Percentiles rank a stretch among this genome's conserved stretches.
Evolutionary conservation across 2,888 invertebrate genomes (phyloP).

Genomic region (Brenthis hecate): DNA sequence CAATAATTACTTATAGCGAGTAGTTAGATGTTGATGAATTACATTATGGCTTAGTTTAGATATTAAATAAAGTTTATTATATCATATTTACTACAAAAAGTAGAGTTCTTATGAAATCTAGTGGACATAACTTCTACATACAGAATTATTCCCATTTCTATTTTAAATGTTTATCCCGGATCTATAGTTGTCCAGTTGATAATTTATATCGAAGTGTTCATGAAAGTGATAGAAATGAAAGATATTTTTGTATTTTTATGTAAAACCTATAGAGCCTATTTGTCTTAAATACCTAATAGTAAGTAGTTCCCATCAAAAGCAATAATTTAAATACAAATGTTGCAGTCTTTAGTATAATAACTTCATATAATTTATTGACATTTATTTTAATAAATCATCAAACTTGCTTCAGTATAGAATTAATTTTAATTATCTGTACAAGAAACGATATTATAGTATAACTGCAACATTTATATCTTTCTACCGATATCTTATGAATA

Average conservation of each 20-base stretch:
- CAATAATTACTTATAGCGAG: slow-evolving; percentile 51
- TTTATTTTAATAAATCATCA: neutral
- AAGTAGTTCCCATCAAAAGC: slow-evolving; percentile 54
- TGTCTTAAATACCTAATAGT: slow-evolving; percentile 44
- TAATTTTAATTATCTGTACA: slow-evolving; percentile 3
- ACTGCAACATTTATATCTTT: slow-evolving; percentile 26
- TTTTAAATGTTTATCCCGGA: slow-evolving; percentile 43
- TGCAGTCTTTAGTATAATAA: slow-evolving; percentile 23
- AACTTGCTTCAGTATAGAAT: neutral
- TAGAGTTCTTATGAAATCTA: slow-evolving; percentile 62
- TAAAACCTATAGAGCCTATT: slow-evolving; percentile 57
- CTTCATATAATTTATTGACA: slow-evolving; percentile 7
- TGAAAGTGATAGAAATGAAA: slow-evolving; percentile 72
- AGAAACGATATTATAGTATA: slow-evolving; percentile 10
- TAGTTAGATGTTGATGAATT: slow-evolving; percentile 72
- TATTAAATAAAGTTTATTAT: slow-evolving; percentile 41
- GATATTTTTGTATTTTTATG: slow-evolving; percentile 77
- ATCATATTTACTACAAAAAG: slow-evolving; percentile 57
- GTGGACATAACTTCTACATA: slow-evolving; percentile 38
- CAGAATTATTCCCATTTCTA: slow-evolving; percentile 46
- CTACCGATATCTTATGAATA: slow-evolving; percentile 29
- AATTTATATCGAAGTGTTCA: slow-evolving; percentile 77
- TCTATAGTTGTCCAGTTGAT: slow-evolving; percentile 68
- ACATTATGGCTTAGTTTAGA: slow-evolving; percentile 41
- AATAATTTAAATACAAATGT: slow-evolving; percentile 30